Base-by-base conservation (phyloP, 2,113 vertebrate species). In the Willisornis vidua region DNA sequence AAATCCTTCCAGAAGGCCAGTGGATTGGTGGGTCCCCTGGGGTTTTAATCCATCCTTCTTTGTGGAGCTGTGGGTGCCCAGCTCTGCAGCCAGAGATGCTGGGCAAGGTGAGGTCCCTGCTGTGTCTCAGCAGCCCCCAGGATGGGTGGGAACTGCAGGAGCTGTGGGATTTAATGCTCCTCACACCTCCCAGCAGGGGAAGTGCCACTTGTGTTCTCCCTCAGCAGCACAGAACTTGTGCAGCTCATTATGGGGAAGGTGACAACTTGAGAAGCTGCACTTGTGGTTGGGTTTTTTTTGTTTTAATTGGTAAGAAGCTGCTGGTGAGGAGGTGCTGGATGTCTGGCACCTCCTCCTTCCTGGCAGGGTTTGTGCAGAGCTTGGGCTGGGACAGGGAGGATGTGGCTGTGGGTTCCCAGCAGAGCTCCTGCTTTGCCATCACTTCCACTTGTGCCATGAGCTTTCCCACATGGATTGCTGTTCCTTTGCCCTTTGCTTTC, bases 381-480 rank as follows among this genome's bases (percentile, higher is more conserved):
- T 29, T 46, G 22, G 17, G 48, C 62, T 45, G 63, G 33, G 85
- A 13, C 15, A 41, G 68, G 77, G 51, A 55, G 81, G 93, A 91
- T 61, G 88, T 84, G 81, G 58, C 39, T 3, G 2, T 61, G 14
- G 8, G 57, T 76, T 75, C 37, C 2, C 61, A 20, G 24, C n/a
- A 33, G 19, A 35, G 14, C 15, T 23, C 14, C 37, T 67, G 39
- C 14, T 48, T 28, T 45, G 41, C 20, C 31, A 2, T 45, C 26
- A 1, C 17, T 71, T 35, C 52, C 4, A 11, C 6, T 43, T 43
- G 41, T 15, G 41, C 25, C 14, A 2, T 0, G 3, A 5, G 22
- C 9, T 54, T 78, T 35, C 46, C 82, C 0, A 1, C 14, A 26
- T 37, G 35, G 35, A 12, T 35, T 39, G 35, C 12, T 39, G 59